Conservation (phyloP, 92 coral and sea anemone genomes). For the Hydrozoanthus gracilis region DNA sequence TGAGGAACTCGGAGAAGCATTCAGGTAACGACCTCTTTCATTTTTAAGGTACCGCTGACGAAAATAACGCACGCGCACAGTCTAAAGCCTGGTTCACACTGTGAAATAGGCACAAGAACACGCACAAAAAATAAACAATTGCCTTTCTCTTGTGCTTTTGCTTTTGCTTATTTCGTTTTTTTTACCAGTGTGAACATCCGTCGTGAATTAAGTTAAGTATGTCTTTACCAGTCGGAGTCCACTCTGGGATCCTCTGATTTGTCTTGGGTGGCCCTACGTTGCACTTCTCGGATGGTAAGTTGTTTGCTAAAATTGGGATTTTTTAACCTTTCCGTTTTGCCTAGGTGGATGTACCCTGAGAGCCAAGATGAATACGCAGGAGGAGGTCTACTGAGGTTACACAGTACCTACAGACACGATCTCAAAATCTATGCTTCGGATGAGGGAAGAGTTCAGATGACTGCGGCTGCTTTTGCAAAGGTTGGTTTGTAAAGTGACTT, state of each 20-base stretch:
- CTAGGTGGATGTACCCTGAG: constrained; percentile 94
- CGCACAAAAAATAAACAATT: too few species aligned
- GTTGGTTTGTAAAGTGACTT: constrained; percentile 36
- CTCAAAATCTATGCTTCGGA: constrained; percentile 98
- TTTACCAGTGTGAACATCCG: too few species aligned
- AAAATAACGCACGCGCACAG: background rate
- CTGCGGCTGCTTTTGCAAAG: constrained; percentile 99
- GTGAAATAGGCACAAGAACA: too few species aligned
- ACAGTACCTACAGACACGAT: constrained; percentile 98
- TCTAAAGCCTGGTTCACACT: too few species aligned
- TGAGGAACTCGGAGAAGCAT: constrained; percentile 61
- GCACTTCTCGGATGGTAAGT: background rate
- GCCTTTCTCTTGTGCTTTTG: too few species aligned
- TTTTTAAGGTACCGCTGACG: background rate
- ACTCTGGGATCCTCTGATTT: too few species aligned
- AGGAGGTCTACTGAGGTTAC: constrained; percentile 88
- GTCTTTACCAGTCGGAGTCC: too few species aligned
- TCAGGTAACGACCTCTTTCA: constrained; percentile 28
- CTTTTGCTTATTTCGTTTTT: too few species aligned
- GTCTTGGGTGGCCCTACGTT: background rate
- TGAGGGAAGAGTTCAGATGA: constrained; percentile 98
- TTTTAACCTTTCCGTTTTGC: background rate
- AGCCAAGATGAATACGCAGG: constrained; percentile 94
- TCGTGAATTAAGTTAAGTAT: too few species aligned
- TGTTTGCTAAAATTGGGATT: background rate